phyloP scores from a whole-genome alignment of 2,113 vertebrate genomes.

The Percopsis transmontana region DNA sequence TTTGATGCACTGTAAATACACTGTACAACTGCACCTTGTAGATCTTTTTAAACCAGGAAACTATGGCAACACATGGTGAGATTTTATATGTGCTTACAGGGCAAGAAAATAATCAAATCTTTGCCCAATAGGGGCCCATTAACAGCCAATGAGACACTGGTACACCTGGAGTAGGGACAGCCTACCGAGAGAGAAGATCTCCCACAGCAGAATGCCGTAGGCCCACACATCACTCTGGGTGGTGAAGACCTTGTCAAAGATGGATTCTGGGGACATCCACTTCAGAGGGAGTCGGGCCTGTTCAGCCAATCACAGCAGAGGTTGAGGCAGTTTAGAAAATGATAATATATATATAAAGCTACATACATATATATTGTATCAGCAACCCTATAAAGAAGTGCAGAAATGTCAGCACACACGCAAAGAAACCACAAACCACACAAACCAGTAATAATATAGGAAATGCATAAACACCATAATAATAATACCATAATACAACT shows the following conservation, averaged over 20 bases:
- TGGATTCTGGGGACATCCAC: constrained; percentile 98
- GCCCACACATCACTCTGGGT: constrained; percentile 97
- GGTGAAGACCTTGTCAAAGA: constrained; percentile 98
- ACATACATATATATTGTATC: not conserved
- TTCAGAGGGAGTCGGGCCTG: constrained; percentile 95
- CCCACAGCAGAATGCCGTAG: constrained; percentile 92
- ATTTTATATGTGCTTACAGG: not conserved
- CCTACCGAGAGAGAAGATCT: constrained; percentile 96
- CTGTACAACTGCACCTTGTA: too few relatives aligned
- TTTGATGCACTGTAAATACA: too few relatives aligned
- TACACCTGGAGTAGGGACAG: not conserved
- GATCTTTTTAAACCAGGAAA: too few relatives aligned
- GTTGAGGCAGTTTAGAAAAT: not conserved
- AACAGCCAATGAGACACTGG: not conserved
- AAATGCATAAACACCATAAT: too few relatives aligned
- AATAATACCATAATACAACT: not conserved
- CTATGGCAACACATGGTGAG: too few relatives aligned
- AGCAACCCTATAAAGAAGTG: not conserved
- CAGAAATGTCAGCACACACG: not conserved
- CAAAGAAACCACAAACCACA: too few relatives aligned
- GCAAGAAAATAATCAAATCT: not conserved
- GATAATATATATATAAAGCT: not conserved
- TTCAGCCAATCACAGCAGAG: constrained; percentile 50
- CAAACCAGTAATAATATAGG: too few relatives aligned
- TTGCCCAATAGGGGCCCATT: too few relatives aligned